Conservation (phyloP, 2,797 vertebrate species). For the Leucoraja ocellata region DNA sequence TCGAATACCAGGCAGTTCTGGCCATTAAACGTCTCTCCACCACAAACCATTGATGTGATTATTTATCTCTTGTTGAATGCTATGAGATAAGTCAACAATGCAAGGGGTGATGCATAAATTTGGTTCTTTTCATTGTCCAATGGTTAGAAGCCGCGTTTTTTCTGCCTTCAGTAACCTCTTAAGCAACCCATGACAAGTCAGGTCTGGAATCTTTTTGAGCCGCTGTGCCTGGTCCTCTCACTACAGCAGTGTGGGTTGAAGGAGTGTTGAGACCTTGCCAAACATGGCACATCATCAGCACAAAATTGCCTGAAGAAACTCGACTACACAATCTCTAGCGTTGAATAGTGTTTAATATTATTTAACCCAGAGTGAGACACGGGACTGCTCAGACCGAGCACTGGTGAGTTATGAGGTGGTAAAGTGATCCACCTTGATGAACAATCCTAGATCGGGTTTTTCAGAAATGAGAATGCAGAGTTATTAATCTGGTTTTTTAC, state of each 20-base stretch:
- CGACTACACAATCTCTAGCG: too few species aligned
- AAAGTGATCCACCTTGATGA: constrained; percentile 15
- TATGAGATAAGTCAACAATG: not conserved
- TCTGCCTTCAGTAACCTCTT: not conserved
- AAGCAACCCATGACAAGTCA: not conserved
- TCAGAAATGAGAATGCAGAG: not conserved
- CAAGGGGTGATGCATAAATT: not conserved
- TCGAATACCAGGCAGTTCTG: not conserved
- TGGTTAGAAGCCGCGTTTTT: not conserved
- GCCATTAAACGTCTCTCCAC: not conserved
- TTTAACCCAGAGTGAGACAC: not conserved
- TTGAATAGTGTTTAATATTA: not conserved
- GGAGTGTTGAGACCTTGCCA: not conserved
- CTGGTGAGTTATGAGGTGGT: constrained; percentile 21
- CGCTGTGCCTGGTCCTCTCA: not conserved
- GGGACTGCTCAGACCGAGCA: not conserved
- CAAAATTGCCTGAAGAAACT: not conserved
- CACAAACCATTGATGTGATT: not conserved
- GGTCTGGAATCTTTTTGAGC: not conserved
- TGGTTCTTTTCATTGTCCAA: not conserved
- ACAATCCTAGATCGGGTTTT: constrained; percentile 5
- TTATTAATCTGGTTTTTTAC: not conserved
- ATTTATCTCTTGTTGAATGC: not conserved
- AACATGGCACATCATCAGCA: not conserved
- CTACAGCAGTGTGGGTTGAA: not conserved